Evolutionary conservation across 2,888 invertebrate species (phyloP).

Genomic region (Nymphalis urticae): DNA sequence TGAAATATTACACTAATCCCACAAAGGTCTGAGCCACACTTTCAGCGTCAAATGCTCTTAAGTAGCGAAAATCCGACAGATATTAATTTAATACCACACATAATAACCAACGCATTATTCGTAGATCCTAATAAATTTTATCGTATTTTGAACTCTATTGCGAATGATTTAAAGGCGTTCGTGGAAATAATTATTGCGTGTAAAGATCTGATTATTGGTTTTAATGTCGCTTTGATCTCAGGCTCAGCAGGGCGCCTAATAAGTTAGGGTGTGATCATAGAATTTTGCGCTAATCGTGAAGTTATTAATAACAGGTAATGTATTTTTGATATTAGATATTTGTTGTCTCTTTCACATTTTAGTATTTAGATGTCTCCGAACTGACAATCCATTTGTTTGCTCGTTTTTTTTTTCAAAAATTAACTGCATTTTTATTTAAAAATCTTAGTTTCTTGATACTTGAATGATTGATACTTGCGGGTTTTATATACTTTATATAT

Average conservation of each 20-base stretch:
- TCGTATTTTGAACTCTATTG: slow-evolving; percentile 34
- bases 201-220: slow-evolving; percentile 34
- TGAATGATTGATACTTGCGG: too few species aligned
- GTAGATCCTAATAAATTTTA: neutral
- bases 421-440: too few species aligned
- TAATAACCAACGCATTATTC: slow-evolving; percentile 24
- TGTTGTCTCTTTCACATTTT: neutral
- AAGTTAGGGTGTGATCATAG: slow-evolving; percentile 53
- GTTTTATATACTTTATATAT: too few species aligned
- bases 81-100: slow-evolving; percentile 66
- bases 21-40: slow-evolving; percentile 66
- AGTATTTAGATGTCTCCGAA: too few species aligned
- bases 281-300: slow-evolving; percentile 22
- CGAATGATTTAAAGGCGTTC: slow-evolving; percentile 6
- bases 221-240: slow-evolving; percentile 63
- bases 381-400: too few species aligned
- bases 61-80: slow-evolving; percentile 61
- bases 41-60: slow-evolving; percentile 67
- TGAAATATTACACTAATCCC: slow-evolving; percentile 48
- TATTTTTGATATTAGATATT: neutral
- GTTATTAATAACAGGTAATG: slow-evolving; percentile 19
- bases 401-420: too few species aligned
- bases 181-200: slow-evolving; percentile 3
- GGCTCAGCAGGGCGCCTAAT: slow-evolving; percentile 58
- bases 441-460: too few species aligned